phyloP scores from a whole-genome alignment of 2,113 vertebrate species.

The Spheniscus mendiculus region DNA sequence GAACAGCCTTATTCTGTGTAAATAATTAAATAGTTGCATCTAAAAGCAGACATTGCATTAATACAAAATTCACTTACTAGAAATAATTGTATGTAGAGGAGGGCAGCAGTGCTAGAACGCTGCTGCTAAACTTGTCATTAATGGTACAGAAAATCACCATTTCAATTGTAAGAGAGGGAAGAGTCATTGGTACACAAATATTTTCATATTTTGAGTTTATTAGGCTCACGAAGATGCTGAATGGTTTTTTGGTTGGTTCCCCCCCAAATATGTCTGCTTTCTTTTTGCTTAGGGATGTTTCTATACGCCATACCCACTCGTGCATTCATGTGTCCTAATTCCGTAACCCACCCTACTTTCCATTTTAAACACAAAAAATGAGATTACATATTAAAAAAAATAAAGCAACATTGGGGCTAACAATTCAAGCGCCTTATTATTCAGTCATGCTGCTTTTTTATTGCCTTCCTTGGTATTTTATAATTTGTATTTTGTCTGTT shows the following conservation, averaged over 20 bases:
- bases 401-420: not conserved
- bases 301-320: not conserved
- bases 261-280: not conserved
- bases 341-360: not conserved
- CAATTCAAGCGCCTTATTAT: not conserved
- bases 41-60: constrained; percentile 62
- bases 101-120: not conserved
- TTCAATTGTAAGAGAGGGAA: not conserved
- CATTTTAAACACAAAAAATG: not conserved
- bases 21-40: constrained; percentile 62
- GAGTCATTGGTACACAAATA: not conserved
- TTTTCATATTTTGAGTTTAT: not conserved
- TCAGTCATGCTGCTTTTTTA: constrained; percentile 14
- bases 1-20: constrained; percentile 20
- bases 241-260: no score
- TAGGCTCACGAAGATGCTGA: not conserved
- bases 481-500: constrained; percentile 6
- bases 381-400: not conserved
- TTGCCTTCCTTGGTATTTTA: not conserved
- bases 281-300: not conserved
- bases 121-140: not conserved
- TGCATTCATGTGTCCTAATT: not conserved
- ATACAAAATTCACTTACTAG: constrained; percentile 9
- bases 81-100: not conserved
- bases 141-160: not conserved